Conservation (phyloP, 1,140 invertebrate genomes). For the Rhyacophila brunnea region DNA sequence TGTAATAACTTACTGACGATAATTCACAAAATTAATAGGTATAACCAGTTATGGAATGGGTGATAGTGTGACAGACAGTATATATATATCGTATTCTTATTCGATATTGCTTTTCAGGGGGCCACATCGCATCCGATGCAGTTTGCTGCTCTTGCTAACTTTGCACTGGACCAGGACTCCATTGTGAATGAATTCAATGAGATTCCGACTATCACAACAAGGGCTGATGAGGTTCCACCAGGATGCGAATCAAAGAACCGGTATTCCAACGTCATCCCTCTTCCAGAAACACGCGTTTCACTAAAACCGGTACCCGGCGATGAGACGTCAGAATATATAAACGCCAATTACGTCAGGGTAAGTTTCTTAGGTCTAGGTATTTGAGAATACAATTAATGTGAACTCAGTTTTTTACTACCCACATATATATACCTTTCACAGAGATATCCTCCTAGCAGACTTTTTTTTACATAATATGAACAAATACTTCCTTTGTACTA, state of each 20-base stretch:
- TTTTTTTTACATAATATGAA: too few relatives aligned
- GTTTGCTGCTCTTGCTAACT: constrained; percentile 71
- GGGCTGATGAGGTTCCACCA: constrained; percentile 77
- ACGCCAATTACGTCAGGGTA: constrained; percentile 86
- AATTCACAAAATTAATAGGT: too few relatives aligned
- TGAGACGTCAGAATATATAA: constrained; percentile 84
- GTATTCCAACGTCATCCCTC: constrained; percentile 90
- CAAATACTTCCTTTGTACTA: too few relatives aligned
- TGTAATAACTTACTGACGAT: too few relatives aligned
- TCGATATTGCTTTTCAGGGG: constrained; percentile 61
- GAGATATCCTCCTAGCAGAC: too few relatives aligned
- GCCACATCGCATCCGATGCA: constrained; percentile 70
- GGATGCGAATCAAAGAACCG: constrained; percentile 90
- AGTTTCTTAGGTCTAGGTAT: too few relatives aligned
- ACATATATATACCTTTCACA: too few relatives aligned
- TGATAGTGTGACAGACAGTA: too few relatives aligned
- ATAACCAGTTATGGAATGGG: too few relatives aligned
- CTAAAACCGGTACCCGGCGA: constrained; percentile 68
- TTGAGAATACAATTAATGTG: too few relatives aligned
- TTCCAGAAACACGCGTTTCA: constrained; percentile 83
- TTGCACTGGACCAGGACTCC: constrained; percentile 67
- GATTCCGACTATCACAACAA: constrained; percentile 73
- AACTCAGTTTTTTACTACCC: too few relatives aligned
- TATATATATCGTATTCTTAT: too few relatives aligned
- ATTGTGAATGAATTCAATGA: constrained; percentile 76